Conservation (phyloP, 1,140 invertebrate species). For the Microplitis demolitor region DNA sequence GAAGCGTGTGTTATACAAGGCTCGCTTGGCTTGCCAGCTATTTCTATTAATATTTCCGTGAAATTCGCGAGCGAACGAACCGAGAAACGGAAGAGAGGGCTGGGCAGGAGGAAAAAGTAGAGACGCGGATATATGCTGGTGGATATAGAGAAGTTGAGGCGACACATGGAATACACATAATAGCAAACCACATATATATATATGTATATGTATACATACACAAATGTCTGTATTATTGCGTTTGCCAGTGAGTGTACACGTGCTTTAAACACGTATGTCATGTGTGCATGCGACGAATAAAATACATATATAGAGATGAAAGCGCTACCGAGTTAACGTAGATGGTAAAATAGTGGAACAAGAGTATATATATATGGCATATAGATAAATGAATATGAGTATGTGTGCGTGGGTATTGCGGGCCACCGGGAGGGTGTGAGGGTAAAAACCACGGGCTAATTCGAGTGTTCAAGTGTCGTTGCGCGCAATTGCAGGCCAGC, state of each 20-base stretch:
- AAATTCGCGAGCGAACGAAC: constrained; percentile 16
- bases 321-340: neutral
- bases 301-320: too few relatives aligned
- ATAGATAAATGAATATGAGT: neutral
- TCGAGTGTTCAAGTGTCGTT: constrained; percentile 34
- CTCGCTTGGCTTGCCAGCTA: constrained; percentile 23
- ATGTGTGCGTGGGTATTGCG: constrained; percentile 1
- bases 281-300: too few relatives aligned
- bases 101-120: neutral
- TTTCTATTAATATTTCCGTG: constrained; percentile 27
- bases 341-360: neutral
- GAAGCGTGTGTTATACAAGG: neutral
- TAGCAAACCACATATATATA: neutral
- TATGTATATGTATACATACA: neutral
- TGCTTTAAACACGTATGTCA: too few relatives aligned
- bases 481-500: constrained; percentile 33
- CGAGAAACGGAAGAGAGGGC: neutral
- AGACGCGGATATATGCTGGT: neutral
- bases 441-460: constrained; percentile 22
- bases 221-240: too few relatives aligned
- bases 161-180: constrained; percentile 1
- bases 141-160: neutral
- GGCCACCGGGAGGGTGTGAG: constrained; percentile 6
- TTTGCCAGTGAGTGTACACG: too few relatives aligned
- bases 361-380: neutral